Percentiles rank a stretch among this genome's conserved stretches.
Conservation (phyloP, 2,113 vertebrate species). For the Heterochromis multidens region DNA sequence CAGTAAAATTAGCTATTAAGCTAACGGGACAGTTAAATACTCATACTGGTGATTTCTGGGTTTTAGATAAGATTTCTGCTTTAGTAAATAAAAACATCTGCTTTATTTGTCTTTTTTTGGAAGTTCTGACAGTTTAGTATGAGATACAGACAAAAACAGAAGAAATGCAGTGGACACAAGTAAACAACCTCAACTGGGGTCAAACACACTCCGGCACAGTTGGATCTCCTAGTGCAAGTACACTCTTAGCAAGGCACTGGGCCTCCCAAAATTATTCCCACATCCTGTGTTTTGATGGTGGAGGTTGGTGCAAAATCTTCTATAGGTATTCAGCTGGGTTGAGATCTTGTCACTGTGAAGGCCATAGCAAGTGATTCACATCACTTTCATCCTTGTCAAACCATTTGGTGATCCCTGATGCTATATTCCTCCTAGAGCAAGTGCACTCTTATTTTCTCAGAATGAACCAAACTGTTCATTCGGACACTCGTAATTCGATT, state of each 20-base stretch:
- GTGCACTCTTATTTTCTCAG: neutral
- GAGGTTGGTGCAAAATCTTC: neutral
- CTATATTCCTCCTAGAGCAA: fast-evolving
- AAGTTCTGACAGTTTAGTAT: neutral
- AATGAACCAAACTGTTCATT: too few relatives aligned
- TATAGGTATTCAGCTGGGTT: fast-evolving
- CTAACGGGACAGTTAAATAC: fast-evolving
- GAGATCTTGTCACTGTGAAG: neutral
- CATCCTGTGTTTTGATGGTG: neutral
- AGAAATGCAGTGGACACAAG: neutral
- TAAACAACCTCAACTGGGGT: neutral
- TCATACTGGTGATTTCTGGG: too few relatives aligned
- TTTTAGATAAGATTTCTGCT: neutral
- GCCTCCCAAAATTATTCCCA: neutral
- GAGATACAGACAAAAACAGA: fast-evolving
- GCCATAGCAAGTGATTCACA: neutral
- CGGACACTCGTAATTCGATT: too few relatives aligned
- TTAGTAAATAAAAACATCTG: neutral
- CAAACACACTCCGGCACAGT: too few relatives aligned
- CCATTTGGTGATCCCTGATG: neutral
- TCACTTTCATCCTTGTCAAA: neutral
- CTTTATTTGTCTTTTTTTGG: fast-evolving
- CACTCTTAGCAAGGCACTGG: neutral
- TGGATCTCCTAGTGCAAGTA: neutral
- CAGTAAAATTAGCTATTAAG: fast-evolving